Evolutionary conservation across 2,797 vertebrate species (phyloP), one percentile per base, ranked within the genome.

Genomic region (Hyperoplus lanceolatus): DNA sequence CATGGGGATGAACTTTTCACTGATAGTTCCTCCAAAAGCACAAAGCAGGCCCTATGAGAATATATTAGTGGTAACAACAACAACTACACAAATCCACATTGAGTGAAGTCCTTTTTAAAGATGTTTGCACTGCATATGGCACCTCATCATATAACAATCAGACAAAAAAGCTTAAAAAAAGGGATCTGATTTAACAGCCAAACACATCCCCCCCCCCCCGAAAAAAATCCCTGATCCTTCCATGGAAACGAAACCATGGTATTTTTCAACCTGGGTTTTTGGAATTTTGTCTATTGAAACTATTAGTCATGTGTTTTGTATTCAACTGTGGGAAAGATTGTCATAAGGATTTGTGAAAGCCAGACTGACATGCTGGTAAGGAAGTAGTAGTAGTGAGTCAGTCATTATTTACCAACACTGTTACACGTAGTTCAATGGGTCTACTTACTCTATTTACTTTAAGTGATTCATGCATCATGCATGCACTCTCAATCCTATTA

Each of bases 401-500:
- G 29, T 8, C 8, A 14, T 21, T 70, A 36, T 39, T 42, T 4
- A 9, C 21, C 16, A 54, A n/a, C 9, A 56, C 8, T 15, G 5
- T 21, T 14, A 21, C 6, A 16, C 10, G 48, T 66, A 38, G 43
- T 42, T 55, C 6, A 53, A n/a, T 29, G 29, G 29, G 29, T 29
- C 29, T 29, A 29, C 29, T 29, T 29, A 29, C 29, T 29, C 29
- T 2, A 29, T 29, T 29, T 29, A 29, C 29, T 29, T 29, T 29
- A 29, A 29, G 29, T 29, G 29, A 29, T 29, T 29, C 29, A 29
- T 29, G 29, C 29, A 29, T 29, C 29, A 29, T 29, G 29, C 70
- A 68, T 60, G 36, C 50, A 49, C 55, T 46, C 54, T 57, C 69
- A 46, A 39, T 75, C 54, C 11, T 12, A 72, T 79, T 65, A 72